phyloP scores from a whole-genome alignment of 1,140 invertebrate genomes.

The Neomicropteryx cornuta region DNA sequence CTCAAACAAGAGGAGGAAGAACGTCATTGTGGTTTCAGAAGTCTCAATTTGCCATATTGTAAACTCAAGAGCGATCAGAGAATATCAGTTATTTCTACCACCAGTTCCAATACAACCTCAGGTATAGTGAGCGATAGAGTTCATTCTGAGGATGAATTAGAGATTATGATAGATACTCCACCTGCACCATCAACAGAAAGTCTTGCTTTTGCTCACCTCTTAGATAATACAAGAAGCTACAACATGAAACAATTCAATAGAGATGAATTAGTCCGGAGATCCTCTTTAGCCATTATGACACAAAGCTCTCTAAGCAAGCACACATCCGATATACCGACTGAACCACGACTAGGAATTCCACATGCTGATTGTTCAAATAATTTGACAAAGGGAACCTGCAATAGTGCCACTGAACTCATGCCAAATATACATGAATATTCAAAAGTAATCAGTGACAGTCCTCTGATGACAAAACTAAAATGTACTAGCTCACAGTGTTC shows the following conservation, averaged over 20 bases:
- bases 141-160: slow-evolving; percentile 84
- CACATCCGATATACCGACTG: too few relatives aligned
- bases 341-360: too few relatives aligned
- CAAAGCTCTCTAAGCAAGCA: too few relatives aligned
- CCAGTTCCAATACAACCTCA: slow-evolving; percentile 89
- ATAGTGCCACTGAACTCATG: too few relatives aligned
- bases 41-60: slow-evolving; percentile 45
- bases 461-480: slow-evolving; percentile 29
- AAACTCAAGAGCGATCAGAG: slow-evolving; percentile 64
- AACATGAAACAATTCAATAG: too few relatives aligned
- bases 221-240: slow-evolving; percentile 48
- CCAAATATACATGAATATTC: slow-evolving; percentile 23
- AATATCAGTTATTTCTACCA: slow-evolving; percentile 81
- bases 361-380: too few relatives aligned
- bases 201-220: slow-evolving; percentile 56
- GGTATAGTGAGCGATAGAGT: slow-evolving; percentile 91
- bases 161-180: slow-evolving; percentile 69
- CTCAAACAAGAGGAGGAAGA: slow-evolving; percentile 67
- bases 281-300: too few relatives aligned
- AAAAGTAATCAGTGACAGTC: slow-evolving; percentile 27
- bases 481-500: slow-evolving; percentile 64
- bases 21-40: slow-evolving; percentile 47
- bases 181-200: slow-evolving; percentile 64
- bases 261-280: too few relatives aligned
- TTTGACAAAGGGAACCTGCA: too few relatives aligned